These are phyloP conservation scores for Garra rufa DNA, from an alignment of 2,113 vertebrate species.

Conservation along the genomic window DNA sequence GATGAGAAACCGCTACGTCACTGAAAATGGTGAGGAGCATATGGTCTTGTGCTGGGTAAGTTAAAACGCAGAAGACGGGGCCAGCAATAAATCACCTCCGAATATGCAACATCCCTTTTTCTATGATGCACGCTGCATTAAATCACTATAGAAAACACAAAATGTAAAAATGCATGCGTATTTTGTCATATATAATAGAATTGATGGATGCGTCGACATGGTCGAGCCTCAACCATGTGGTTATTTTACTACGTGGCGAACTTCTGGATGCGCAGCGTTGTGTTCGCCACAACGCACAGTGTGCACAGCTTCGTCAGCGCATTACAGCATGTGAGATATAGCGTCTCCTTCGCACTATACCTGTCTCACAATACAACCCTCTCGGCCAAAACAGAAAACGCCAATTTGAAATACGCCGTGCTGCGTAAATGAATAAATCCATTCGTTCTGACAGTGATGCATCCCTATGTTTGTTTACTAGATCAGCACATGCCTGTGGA, in stretches of 20 bases:
- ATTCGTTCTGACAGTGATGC: not conserved
- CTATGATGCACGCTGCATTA: not conserved
- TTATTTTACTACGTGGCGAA: constrained; percentile 35
- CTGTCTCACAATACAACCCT: not conserved
- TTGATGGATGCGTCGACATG: not conserved
- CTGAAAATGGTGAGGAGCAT: constrained; percentile 18
- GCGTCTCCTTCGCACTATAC: constrained; percentile 21
- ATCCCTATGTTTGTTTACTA: constrained; percentile 43
- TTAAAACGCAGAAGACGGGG: not conserved
- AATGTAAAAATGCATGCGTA: not conserved
- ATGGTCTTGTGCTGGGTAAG: not conserved
- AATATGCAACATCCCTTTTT: not conserved
- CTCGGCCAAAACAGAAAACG: not conserved
- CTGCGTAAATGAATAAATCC: not conserved
- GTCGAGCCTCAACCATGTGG: not conserved
- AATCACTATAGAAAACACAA: not conserved
- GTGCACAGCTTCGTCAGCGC: constrained; percentile 54
- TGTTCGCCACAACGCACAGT: constrained; percentile 32
- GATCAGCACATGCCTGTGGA: constrained; percentile 34
- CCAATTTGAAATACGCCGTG: not conserved
- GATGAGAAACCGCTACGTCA: constrained; percentile 42
- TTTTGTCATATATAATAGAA: not conserved
- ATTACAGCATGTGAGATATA: constrained; percentile 20
- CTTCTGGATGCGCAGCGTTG: constrained; percentile 45
- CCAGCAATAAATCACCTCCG: not conserved